Evolutionary conservation across 35 echinoderm and acorn worm species (phyloP).

Genomic region (Heliocidaris erythrogramma): DNA sequence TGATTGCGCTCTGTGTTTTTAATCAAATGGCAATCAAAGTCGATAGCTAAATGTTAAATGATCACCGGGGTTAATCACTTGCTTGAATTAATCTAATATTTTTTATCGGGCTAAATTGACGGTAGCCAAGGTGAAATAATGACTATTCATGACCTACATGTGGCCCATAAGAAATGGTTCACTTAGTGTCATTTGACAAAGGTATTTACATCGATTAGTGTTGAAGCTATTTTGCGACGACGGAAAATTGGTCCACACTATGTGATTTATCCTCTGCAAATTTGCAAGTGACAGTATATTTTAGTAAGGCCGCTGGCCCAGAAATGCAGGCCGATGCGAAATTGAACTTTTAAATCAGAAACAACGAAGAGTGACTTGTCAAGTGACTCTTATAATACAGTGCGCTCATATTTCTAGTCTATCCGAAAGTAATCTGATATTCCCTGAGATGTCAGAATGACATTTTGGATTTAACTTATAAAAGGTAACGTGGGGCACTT

Average conservation of each 20-base stretch:
- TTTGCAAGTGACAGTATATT: slow-evolving; percentile 18
- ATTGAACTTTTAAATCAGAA: slow-evolving; percentile 19
- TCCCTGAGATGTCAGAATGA: not conserved
- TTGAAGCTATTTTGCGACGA: not conserved
- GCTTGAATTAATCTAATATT: not conserved
- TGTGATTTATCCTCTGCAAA: not conserved
- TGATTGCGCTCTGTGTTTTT: not conserved
- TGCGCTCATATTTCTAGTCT: not conserved
- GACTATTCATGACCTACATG: not conserved
- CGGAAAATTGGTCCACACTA: not conserved
- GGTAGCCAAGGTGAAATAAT: not conserved
- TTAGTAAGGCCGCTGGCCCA: not conserved
- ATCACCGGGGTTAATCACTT: not conserved
- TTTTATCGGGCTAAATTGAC: not conserved
- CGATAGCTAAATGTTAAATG: not conserved
- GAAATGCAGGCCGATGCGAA: not conserved
- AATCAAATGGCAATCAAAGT: slow-evolving; percentile 11
- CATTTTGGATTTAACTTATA: not conserved
- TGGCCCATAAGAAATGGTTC: not conserved
- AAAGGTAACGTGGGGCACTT: not conserved
- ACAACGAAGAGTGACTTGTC: not conserved
- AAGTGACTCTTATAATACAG: not conserved
- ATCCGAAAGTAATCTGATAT: not conserved
- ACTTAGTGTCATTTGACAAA: not conserved
- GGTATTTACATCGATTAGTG: slow-evolving; percentile 17